Evolutionary conservation across 2,797 vertebrate species (phyloP), one percentile per base, ranked within the genome.

Genomic region (Columba guinea): DNA sequence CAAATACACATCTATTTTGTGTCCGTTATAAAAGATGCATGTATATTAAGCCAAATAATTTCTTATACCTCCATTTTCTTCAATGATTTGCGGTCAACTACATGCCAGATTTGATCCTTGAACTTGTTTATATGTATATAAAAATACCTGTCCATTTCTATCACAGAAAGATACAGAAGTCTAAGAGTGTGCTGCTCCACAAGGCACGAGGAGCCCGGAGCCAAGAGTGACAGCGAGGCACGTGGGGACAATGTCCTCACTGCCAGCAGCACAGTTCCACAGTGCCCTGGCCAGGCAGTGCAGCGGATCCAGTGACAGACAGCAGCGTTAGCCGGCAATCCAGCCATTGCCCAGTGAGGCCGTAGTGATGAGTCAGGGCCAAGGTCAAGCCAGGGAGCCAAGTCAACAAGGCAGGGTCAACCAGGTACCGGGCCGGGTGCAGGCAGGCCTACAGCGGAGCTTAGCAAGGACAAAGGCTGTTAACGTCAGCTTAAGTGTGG

Each of bases 311-410:
- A 73, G 52, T 30, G 37, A 48, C 55, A 90, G 53, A 20, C 16
- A 65, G 59, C 41, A 69, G 64, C 28, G 55, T 65, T 75, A 77
- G 56, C 24, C 32, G 41, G 16, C 8, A 10, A 46, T 63, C 30
- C 80, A 70, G 67, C 9, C 48, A 79, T 22, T 62, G 49, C 64
- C 26, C 2, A 2, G 7, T 30, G 56, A 59, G 82, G 46, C 74
- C 9, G 6, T 18, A 75, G 78, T 20, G 51, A 76, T 0, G 0
- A 79, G 32, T 37, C 44, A 52, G 69, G 62, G 56, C 68, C 1
- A 0, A 88, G 64, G 83, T 63, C 69, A 81, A 78, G 44, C 52
- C 79, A 80, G 84, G 52, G 80, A 59, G 35, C 24, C 73, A 90
- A 51, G 48, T 28, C 55, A 90, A 39, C 44, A 63, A 70, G 48